Base-by-base conservation (phyloP, 2,113 vertebrate genomes). In the Dasyurus viverrinus region DNA sequence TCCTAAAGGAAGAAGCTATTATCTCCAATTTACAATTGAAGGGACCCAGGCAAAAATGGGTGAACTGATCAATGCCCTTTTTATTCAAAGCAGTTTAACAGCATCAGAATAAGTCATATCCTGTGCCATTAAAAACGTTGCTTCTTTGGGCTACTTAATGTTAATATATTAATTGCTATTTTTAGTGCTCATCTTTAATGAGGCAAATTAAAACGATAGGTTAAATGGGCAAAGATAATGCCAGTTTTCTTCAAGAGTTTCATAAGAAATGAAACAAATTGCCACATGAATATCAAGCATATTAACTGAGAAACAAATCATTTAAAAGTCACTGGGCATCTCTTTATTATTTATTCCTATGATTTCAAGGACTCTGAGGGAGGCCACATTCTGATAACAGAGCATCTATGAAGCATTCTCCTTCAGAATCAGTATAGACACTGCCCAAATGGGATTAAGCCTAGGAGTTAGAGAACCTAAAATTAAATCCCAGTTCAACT, bases 251-350 rank as follows among this genome's bases (percentile, higher is more conserved):
- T 91, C 11, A n/a, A 68, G 48, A 60, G 76, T 93, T 89, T 76
- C 36, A 53, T 7, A 6, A 24, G 94, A 91, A 96, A 96, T 94
- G 89, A 90, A 16, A 92, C 90, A 93, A 46, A 95, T 91, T 42
- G 93, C 46, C 93, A 60, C 46, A 94, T 93, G 12, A 90, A 16
- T 2, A 95, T 48, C 90, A 96, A 95, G 95, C 30, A 92, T 47
- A 95, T 8, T 8, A 93, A 12, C 27, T 90, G 91, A 36, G 14
- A 50, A 94, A 94, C 90, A 93, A 27, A 24, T 10, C 53, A 60
- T 92, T 46, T 90, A 36, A 90, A 96, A 94, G 91, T 57, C 76
- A 9, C 22, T 52, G 54, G 52, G 36, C 16, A 55, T 90, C 54
- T 54, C 19, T 89, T 93, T 60, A 90, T 52, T 52, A 93, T 53